Evolutionary conservation across 1,140 invertebrate genomes (phyloP), one percentile per base, ranked within the genome.

Genomic region (Callitettix versicolor): DNA sequence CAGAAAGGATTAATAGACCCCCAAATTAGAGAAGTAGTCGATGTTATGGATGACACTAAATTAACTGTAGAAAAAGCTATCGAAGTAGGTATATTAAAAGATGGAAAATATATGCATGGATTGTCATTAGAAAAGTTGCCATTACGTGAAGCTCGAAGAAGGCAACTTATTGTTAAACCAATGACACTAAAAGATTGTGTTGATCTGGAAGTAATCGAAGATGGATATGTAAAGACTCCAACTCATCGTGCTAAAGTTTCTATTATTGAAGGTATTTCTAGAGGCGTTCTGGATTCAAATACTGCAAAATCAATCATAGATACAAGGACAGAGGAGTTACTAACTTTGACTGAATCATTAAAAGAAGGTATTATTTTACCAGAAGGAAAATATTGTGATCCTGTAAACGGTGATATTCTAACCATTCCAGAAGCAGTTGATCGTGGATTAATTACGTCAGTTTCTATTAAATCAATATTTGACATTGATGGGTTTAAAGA

Each of bases 401-500:
- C 78, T 52, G 75, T 79, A 56, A 85, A 81, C 0, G 75, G 76
- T n/a, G 80, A 88, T 68, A 68, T 78, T 17, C 76, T 88, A 12
- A 76, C 79, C 24, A 82, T 60, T 58, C 76, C 78, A 7, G 84
- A 93, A 65, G 92, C 91, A 4, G 84, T 92, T 3, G 84, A 88
- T 65, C 78, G 84, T 58, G 92, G 93, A 36, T 75, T 89, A n/a
- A 84, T 96, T 40, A 87, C 88, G 6, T 88, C 91, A 3, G 84
- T 95, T 3, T 79, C 83, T 11, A 85, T 88, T 66, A 87, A 88
- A 69, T 89, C 88, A 4, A 84, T 93, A 55, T 95, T 95, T 67
- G 86, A 95, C 67, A 89, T 95, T 54, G 88, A 91, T 61, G 91
- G 86, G 54, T 91, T 96, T 65, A 86, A 84, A 65, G 88, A 95